These are phyloP conservation scores for Neelides folsomi DNA, from an alignment of 2,888 invertebrate species.

Conservation along the genomic window DNA sequence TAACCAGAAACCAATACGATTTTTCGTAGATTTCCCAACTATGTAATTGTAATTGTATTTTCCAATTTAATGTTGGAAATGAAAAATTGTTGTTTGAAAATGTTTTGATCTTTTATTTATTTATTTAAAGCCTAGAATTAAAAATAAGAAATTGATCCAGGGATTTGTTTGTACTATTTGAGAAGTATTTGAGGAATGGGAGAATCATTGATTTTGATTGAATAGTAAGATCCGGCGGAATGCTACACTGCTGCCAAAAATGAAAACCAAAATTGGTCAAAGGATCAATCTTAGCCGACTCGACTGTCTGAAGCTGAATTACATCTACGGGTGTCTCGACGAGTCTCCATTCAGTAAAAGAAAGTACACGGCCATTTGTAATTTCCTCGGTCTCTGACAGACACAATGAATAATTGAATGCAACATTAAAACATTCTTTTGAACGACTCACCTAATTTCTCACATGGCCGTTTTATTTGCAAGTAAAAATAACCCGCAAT, in stretches of 20 bases:
- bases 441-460: too few species aligned
- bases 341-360: slow-evolving; percentile 39
- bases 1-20: too few species aligned
- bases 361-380: slow-evolving; percentile 46
- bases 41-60: too few species aligned
- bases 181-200: not conserved
- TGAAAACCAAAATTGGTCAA: slow-evolving; percentile 47
- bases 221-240: slow-evolving; percentile 46
- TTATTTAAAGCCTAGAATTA: not conserved
- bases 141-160: too few species aligned
- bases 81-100: slow-evolving; percentile 3
- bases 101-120: slow-evolving; percentile 2
- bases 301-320: slow-evolving; percentile 53
- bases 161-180: too few species aligned
- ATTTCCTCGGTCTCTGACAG: slow-evolving; percentile 41
- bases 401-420: slow-evolving; percentile 7
- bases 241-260: slow-evolving; percentile 49
- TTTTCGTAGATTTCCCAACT: too few species aligned
- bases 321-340: slow-evolving; percentile 48
- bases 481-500: too few species aligned
- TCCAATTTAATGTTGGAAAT: too few species aligned
- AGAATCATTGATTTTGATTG: not conserved
- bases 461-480: too few species aligned
- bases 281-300: slow-evolving; percentile 50
- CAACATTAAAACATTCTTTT: not conserved